These are phyloP conservation scores for Icerya purchasi DNA, from an alignment of 2,888 invertebrate genomes.

Conservation along the genomic window DNA sequence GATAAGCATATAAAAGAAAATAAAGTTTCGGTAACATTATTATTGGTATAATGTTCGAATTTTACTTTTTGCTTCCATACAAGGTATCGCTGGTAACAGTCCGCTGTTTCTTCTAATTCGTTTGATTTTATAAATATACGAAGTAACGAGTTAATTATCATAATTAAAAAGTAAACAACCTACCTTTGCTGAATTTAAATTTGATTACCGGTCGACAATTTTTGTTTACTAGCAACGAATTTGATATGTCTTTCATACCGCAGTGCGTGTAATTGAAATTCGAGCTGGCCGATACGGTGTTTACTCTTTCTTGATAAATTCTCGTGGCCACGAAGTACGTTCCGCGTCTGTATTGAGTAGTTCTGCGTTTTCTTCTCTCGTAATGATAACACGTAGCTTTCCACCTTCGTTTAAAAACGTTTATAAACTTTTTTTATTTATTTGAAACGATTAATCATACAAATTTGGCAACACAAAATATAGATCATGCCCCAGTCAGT, in stretches of 20 bases:
- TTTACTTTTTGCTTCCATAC: no score
- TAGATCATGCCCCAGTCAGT: no score
- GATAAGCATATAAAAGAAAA: no score
- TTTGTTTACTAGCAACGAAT: slow-evolving; percentile 39
- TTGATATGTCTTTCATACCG: slow-evolving; percentile 52
- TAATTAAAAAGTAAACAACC: background rate
- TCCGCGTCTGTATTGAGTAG: slow-evolving; percentile 56
- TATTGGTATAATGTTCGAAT: no score
- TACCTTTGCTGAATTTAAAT: slow-evolving; percentile 50
- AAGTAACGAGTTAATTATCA: no score
- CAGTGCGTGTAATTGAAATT: slow-evolving; percentile 57
- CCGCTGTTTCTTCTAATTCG: no score
- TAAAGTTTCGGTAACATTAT: no score
- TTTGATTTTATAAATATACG: no score
- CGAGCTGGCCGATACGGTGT: slow-evolving; percentile 53
- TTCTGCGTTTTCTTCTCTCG: slow-evolving; percentile 48
- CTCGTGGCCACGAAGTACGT: slow-evolving; percentile 63
- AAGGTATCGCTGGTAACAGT: no score
- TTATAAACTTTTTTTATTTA: background rate
- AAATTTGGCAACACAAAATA: background rate
- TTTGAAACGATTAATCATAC: background rate
- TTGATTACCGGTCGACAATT: slow-evolving; percentile 49
- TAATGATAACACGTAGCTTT: slow-evolving; percentile 69
- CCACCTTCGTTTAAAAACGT: slow-evolving; percentile 34
- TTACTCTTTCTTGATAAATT: slow-evolving; percentile 63